Base-by-base conservation (phyloP, 1,140 invertebrate genomes). In the Cecropterus lyciades region DNA sequence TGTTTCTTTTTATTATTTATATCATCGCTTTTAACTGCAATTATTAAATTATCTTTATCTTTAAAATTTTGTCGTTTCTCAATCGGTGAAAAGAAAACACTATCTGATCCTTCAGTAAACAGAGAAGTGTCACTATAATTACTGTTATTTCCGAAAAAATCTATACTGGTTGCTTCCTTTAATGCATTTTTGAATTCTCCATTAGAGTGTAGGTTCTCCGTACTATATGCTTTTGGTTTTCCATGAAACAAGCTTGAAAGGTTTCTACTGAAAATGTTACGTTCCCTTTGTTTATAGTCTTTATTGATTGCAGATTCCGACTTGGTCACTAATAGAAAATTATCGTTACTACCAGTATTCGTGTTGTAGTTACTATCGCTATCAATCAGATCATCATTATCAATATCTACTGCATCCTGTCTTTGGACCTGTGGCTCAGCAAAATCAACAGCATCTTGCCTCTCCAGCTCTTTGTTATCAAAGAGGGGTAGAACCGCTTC, bases 211-310 rank as follows among this genome's bases (percentile, higher is more conserved):
- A 92, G 65, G 71, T 90, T 90, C 65, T 92, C 91, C 64, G 80
- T 70, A 76, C 90, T 92, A 45, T 77, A 82, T 7, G 90, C 76
- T 60, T 92, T 91, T 24, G 82, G 79, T 82, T 88, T 90, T 42
- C 84, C 86, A 11, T 87, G 83, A 42, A 77, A 89, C 13, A 82
- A 70, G 10, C 80, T 80, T 43, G 77, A 83, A 9, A 81, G 70
- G 71, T 79, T 84, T 71, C 66, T 85, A 59, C 70, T 85, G 63
- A 88, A 91, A 57, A 85, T 79, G 40, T 73, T 83, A 65, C 68
- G 81, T n/a, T 72, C 63, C 77, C 49, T 72, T 0, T 48, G 52
- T 57, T 70, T 72, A 37, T 43, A 40, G 0, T 30, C 27, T 24
- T 5, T 24, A 10, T 56, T 72, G 48, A 73, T 57, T 64, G 59